Percentiles rank a stretch among this genome's conserved stretches.
These are phyloP conservation scores for Sandelia bainsii DNA, from an alignment of 2,797 vertebrate genomes.

Conservation along the genomic window DNA sequence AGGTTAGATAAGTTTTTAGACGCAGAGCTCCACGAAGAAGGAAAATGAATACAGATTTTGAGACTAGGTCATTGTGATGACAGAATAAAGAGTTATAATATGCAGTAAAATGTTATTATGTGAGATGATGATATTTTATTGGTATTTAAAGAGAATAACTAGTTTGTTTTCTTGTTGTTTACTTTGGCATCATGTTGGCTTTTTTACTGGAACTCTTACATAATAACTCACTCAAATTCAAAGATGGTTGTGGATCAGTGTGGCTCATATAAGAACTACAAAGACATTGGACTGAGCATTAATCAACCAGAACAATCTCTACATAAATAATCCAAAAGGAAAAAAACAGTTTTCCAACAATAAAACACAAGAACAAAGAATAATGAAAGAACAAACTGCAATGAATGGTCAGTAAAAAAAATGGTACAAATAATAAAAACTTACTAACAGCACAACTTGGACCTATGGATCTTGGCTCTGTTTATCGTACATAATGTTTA, in stretches of 20 bases:
- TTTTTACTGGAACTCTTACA: constrained; percentile 25
- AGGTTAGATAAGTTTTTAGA: not conserved
- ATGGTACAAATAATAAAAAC: too few species aligned
- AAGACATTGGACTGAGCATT: not conserved
- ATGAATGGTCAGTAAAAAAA: too few species aligned
- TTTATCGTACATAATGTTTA: too few species aligned
- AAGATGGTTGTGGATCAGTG: not conserved
- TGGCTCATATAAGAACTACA: not conserved
- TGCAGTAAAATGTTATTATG: not conserved
- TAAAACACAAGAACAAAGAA: not conserved
- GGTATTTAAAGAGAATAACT: not conserved
- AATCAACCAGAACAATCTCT: not conserved
- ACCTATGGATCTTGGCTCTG: too few species aligned
- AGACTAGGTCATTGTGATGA: not conserved
- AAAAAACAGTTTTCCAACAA: not conserved
- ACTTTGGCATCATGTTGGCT: not conserved
- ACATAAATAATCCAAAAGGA: not conserved
- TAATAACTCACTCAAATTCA: constrained; percentile 28
- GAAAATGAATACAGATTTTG: not conserved
- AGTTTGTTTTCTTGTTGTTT: constrained; percentile 26
- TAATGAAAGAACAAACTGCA: not conserved
- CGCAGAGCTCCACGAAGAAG: not conserved
- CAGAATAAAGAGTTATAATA: not conserved
- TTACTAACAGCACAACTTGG: too few species aligned
- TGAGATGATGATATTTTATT: not conserved